Percentiles rank a stretch among this genome's conserved stretches.
These are phyloP conservation scores for Lutjanus campechanus DNA, from an alignment of 2,797 vertebrate species.

Conservation along the genomic window DNA sequence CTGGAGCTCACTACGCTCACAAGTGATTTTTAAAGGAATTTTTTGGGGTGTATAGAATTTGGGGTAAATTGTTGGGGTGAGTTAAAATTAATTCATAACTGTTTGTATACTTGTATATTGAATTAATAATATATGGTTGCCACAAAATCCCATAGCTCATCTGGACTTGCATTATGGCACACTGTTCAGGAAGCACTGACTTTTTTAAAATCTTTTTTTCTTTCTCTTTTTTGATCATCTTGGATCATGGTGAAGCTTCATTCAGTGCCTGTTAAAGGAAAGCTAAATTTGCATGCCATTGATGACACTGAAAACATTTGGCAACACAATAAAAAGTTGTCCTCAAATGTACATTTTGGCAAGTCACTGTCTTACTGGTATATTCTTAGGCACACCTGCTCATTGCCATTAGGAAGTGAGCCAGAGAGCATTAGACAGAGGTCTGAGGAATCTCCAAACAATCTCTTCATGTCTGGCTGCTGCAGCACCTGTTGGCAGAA, in stretches of 20 bases:
- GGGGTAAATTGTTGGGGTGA: too few species aligned
- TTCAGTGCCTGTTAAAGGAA: neutral
- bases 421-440: constrained; percentile 26
- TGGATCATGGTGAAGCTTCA: neutral
- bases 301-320: constrained; percentile 17
- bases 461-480: constrained; percentile 6
- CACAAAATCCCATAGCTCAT: too few species aligned
- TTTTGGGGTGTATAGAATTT: too few species aligned
- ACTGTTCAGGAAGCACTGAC: too few species aligned
- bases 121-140: too few species aligned
- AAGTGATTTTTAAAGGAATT: too few species aligned
- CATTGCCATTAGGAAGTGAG: constrained; percentile 31
- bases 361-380: constrained; percentile 2
- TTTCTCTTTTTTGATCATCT: neutral
- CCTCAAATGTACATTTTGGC: constrained; percentile 14
- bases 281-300: neutral
- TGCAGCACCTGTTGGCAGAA: constrained; percentile 24
- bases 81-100: too few species aligned
- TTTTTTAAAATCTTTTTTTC: neutral
- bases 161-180: too few species aligned
- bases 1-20: too few species aligned
- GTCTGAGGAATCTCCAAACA: constrained; percentile 20
- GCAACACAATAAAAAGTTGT: constrained; percentile 22
- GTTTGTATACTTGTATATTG: too few species aligned
- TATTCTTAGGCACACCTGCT: constrained; percentile 51